These are phyloP conservation scores for Pangasianodon gigas DNA, from an alignment of 2,113 vertebrate species.

Conservation along the genomic window DNA sequence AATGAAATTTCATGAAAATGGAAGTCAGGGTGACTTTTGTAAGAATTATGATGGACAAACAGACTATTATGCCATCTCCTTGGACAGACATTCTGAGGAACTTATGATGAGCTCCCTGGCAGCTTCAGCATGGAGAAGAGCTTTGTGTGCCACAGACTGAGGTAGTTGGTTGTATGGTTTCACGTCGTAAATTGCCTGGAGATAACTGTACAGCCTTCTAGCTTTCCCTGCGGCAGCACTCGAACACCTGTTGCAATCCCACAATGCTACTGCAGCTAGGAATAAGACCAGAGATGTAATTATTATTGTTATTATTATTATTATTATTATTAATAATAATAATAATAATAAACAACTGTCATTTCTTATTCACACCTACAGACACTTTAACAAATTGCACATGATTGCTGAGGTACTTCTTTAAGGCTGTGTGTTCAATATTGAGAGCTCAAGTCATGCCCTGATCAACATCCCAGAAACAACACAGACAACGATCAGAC, in stretches of 20 bases:
- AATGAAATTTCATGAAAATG: not conserved
- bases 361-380: not conserved
- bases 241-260: conserved; percentile 45
- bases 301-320: too few species aligned
- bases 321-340: not conserved
- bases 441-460: too few species aligned
- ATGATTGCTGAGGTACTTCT: not conserved
- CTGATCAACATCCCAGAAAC: not conserved
- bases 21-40: not conserved
- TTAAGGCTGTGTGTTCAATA: not conserved
- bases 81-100: not conserved
- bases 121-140: conserved; percentile 10
- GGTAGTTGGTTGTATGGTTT: conserved; percentile 87
- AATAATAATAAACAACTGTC: not conserved
- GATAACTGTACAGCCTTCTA: conserved; percentile 87
- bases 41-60: not conserved
- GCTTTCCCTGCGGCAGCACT: conserved; percentile 80
- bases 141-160: conserved; percentile 75
- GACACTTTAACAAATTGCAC: not conserved
- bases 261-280: not conserved
- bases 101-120: not conserved
- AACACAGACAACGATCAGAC: not conserved
- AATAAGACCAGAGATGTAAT: not conserved
- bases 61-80: not conserved
- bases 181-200: conserved; percentile 80